Base-by-base conservation (phyloP, 2,797 vertebrate genomes). In the Alosa sapidissima region DNA sequence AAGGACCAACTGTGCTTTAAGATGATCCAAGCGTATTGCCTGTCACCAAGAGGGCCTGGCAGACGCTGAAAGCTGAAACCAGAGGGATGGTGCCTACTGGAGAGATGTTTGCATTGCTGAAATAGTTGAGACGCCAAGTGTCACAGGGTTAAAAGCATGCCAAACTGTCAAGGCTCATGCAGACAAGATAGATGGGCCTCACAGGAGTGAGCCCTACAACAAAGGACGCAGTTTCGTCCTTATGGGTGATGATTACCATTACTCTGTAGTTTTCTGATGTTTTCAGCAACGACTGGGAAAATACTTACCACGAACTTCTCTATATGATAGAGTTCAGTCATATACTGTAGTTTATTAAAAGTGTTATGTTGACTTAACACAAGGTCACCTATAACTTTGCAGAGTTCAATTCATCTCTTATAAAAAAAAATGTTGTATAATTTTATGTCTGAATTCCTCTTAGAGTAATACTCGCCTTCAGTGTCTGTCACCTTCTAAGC, bases 51-150 rank as follows among this genome's bases (percentile, higher is more conserved):
- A 21, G 16, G 19, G 41, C 16, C 72, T 78, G 36, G 72, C 72
- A 78, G 72, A 47, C 16, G 19, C 16, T 78, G 41, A 47, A 78
- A 78, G 72, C 16, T 47, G 72, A 78, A 47, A 78, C 72, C 72
- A 47, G 41, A n/a, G 36, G 72, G 72, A 47, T 47, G 41, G 19
- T 9, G 36, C 36, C 36, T 14, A 41, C 5, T 45, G 19, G 41
- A 78, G 7, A 36, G 72, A 78, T 78, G 72, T 78, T 78, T 78
- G 72, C 72, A 78, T 78, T 78, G 72, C 72, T 78, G 41, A 78
- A 47, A 78, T 78, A 78, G 72, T 21, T 78, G 16, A 78, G 72
- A 78, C 72, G 41, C 72, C 72, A 78, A 78, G 72, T 47, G 72
- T 45, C 41, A 78, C 72, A 45, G 72, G 72, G 36, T 5, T 78